A percentile compares a stretch with the other conserved stretches of the same genome.
These are phyloP conservation scores for Xiphydria camelus DNA, from an alignment of 2,888 invertebrate genomes.

Conservation along the genomic window DNA sequence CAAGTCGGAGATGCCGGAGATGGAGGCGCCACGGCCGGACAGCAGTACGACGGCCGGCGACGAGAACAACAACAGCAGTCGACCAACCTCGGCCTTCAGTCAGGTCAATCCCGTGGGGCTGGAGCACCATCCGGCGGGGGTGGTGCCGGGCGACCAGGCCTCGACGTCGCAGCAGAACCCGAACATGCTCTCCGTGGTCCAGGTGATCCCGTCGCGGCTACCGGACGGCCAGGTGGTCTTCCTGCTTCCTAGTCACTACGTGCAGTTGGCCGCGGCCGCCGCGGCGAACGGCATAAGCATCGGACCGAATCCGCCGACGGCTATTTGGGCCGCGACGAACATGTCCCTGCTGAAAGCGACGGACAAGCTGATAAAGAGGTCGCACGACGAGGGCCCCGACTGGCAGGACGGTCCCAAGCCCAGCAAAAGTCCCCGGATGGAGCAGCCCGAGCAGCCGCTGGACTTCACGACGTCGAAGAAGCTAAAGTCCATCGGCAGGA, in stretches of 20 bases:
- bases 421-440: conserved; percentile 39
- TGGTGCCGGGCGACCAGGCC: conserved; percentile 33
- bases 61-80: conserved; percentile 58
- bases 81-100: conserved; percentile 48
- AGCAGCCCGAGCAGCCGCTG: conserved; percentile 50
- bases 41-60: conserved; percentile 57
- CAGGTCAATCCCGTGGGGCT: conserved; percentile 39
- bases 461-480: conserved; percentile 54
- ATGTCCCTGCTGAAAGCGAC: conserved; percentile 54
- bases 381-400: conserved; percentile 40
- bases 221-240: conserved; percentile 67
- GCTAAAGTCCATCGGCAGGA: conserved; percentile 34
- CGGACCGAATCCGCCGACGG: conserved; percentile 54
- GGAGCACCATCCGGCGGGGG: conserved; percentile 37
- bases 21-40: conserved; percentile 49
- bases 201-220: conserved; percentile 62
- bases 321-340: conserved; percentile 55
- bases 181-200: conserved; percentile 56
- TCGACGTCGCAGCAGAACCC: conserved; percentile 47
- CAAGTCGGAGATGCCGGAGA: conserved; percentile 39
- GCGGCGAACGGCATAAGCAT: conserved; percentile 56
- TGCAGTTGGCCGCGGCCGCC: conserved; percentile 63
- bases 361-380: conserved; percentile 51
- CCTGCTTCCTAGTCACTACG: conserved; percentile 66
- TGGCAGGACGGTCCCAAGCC: conserved; percentile 28